These are phyloP conservation scores for Drosophila lowei DNA, from an alignment of 1,140 invertebrate genomes.

Conservation along the genomic window DNA sequence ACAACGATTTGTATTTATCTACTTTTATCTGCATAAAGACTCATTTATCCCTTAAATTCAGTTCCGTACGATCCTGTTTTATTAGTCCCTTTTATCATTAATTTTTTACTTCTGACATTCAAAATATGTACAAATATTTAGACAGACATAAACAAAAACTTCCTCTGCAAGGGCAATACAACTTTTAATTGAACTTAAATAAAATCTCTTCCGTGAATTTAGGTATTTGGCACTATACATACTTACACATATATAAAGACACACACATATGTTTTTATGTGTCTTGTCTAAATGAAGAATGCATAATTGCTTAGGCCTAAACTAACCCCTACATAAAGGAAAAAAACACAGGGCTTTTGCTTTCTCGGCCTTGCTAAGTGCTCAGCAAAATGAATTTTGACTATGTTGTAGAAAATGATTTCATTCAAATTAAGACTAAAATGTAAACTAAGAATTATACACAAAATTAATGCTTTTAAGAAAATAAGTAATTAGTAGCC, in stretches of 20 bases:
- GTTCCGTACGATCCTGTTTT: too few species aligned
- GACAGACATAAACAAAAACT: not conserved
- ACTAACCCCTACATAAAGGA: too few species aligned
- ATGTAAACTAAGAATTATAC: conserved; percentile 10
- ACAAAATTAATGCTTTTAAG: conserved; percentile 18
- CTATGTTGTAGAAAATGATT: not conserved
- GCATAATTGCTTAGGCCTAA: too few species aligned
- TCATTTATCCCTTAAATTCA: too few species aligned
- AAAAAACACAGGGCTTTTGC: too few species aligned
- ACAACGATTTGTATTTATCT: not conserved
- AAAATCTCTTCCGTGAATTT: not conserved
- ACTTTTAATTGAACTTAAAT: not conserved
- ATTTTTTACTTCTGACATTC: not conserved
- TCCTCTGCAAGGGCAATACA: not conserved
- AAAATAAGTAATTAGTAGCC: conserved; percentile 18
- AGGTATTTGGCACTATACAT: too few species aligned
- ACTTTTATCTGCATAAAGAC: not conserved
- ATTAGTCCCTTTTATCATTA: conserved; percentile 1
- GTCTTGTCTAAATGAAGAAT: too few species aligned
- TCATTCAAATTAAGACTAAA: not conserved
- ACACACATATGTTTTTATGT: too few species aligned
- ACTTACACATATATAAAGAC: not conserved
- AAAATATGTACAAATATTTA: conserved; percentile 10
- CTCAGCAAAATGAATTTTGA: too few species aligned
- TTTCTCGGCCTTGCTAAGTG: too few species aligned